Evolutionary conservation across 2,888 invertebrate genomes (phyloP).

Genomic region (Beris morrisii): DNA sequence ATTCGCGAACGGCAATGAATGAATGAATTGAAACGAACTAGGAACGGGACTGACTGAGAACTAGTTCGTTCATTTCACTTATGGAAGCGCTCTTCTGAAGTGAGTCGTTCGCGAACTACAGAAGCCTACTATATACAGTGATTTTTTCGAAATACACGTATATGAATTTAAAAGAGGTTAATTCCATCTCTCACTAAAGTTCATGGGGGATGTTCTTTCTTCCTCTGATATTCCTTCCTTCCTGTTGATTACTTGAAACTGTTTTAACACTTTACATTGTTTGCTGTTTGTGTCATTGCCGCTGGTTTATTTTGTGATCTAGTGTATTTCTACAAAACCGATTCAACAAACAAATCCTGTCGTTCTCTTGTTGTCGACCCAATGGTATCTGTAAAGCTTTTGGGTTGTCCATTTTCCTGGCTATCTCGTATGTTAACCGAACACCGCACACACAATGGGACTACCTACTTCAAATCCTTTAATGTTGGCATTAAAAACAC

Average conservation of each 20-base stretch:
- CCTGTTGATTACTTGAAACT: background rate
- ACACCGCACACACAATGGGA: background rate
- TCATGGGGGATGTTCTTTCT: too few species aligned
- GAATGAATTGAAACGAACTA: too few species aligned
- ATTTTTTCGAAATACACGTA: too few species aligned
- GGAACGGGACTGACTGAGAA: too few species aligned
- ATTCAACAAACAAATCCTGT: constrained; percentile 9
- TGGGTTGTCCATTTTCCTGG: background rate
- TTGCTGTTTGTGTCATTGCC: background rate
- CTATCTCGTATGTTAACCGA: background rate
- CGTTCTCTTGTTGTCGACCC: background rate
- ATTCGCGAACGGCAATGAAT: too few species aligned
- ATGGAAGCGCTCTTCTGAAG: too few species aligned
- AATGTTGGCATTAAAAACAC: constrained; percentile 13
- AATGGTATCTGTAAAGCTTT: background rate
- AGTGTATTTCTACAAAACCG: background rate
- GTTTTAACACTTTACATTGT: constrained; percentile 9
- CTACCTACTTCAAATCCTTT: constrained; percentile 4
- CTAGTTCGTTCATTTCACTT: too few species aligned
- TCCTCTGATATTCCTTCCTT: background rate
- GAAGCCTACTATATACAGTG: too few species aligned
- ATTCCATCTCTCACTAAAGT: too few species aligned
- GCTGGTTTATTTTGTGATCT: background rate
- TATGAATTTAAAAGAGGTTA: too few species aligned
- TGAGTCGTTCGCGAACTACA: too few species aligned